A percentile compares a stretch with the other conserved stretches of the same genome.
Evolutionary conservation across 2,797 vertebrate genomes (phyloP).

Genomic region (Bufotes viridis): DNA sequence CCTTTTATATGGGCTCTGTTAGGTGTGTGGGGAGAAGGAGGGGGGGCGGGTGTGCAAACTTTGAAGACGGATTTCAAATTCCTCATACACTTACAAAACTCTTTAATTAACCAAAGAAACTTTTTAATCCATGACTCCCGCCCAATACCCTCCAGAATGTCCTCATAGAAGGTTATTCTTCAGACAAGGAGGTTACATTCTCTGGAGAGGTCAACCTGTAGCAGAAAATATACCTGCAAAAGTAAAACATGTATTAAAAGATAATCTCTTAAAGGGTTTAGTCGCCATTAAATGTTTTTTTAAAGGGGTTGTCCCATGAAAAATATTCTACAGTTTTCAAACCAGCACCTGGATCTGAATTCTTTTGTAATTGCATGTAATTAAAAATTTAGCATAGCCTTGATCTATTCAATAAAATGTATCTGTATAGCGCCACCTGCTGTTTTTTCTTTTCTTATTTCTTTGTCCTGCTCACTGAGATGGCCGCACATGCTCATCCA

Average conservation of each 20-base stretch:
- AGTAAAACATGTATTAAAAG: not conserved
- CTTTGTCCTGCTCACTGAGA: no score
- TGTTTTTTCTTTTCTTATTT: no score
- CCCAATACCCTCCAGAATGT: not conserved
- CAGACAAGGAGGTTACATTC: not conserved
- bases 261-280: no score
- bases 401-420: no score
- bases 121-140: slow-evolving; percentile 34
- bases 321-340: no score
- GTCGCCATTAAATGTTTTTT: no score
- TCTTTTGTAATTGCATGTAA: no score
- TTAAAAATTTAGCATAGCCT: no score
- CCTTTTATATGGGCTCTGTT: slow-evolving; percentile 36
- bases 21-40: slow-evolving; percentile 38
- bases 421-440: no score
- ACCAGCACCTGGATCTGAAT: no score
- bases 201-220: not conserved
- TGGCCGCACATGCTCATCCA: no score
- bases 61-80: slow-evolving; percentile 58
- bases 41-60: slow-evolving; percentile 33
- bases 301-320: no score
- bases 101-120: slow-evolving; percentile 47
- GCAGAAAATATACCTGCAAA: not conserved
- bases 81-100: slow-evolving; percentile 56
- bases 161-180: not conserved